Evolutionary conservation across 2,113 vertebrate genomes (phyloP).

Genomic region (Muntiacus muntjak): DNA sequence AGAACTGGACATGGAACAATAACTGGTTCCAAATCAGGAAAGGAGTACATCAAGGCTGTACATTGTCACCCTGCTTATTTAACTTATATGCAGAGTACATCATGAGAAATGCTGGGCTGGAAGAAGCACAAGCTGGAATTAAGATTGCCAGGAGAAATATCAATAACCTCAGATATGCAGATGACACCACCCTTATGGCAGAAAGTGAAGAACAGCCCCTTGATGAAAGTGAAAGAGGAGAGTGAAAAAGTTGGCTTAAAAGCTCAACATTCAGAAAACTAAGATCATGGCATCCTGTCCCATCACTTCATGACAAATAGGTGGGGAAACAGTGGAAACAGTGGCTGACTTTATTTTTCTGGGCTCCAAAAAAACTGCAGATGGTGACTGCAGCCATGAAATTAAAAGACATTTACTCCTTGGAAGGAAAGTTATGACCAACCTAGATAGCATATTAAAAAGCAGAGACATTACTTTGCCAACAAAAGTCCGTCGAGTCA

Average conservation of each 20-base stretch:
- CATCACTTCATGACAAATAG: neutral
- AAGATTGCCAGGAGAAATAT: neutral
- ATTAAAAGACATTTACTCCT: neutral
- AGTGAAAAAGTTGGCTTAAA: neutral
- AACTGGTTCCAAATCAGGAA: neutral
- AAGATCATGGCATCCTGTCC: neutral
- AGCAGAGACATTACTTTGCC: neutral
- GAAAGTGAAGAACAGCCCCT: neutral
- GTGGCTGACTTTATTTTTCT: rapidly evolving
- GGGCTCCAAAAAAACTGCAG: neutral
- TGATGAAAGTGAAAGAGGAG: neutral
- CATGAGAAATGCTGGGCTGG: neutral
- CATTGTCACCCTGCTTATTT: neutral
- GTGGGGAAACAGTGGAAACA: neutral
- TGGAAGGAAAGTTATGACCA: neutral
- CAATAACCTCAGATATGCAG: neutral
- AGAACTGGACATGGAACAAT: rapidly evolving
- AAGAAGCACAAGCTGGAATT: neutral
- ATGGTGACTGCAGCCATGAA: neutral
- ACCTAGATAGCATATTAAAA: neutral
- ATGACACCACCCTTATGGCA: rapidly evolving
- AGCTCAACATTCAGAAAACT: neutral
- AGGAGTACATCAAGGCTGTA: rapidly evolving
- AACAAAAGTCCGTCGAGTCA: too few species aligned
- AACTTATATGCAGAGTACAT: neutral